Conservation (phyloP, 2,113 vertebrate species). For the Oreochromis aureus region DNA sequence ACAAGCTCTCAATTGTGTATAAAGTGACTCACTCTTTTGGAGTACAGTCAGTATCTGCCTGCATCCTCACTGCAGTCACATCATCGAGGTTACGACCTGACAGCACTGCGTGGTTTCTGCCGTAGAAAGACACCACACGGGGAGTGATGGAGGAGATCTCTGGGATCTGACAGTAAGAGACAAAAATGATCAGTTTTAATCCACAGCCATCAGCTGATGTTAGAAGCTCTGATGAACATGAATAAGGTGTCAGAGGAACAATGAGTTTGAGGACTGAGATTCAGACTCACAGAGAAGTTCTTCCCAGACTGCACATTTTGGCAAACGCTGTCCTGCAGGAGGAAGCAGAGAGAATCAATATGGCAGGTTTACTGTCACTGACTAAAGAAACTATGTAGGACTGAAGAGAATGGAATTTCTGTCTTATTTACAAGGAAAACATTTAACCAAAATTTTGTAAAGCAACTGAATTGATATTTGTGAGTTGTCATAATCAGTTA, state of each 20-base stretch:
- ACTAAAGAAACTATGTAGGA: background rate
- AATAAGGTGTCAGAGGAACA: background rate
- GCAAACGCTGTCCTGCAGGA: slow-evolving; percentile 22
- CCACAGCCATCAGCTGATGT: background rate
- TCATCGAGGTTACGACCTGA: slow-evolving; percentile 77
- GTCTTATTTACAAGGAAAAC: too few species aligned
- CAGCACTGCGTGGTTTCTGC: slow-evolving; percentile 77
- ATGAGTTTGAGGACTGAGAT: background rate
- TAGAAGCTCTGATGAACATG: background rate
- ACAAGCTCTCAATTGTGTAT: background rate
- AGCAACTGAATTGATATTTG: too few species aligned
- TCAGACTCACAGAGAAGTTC: slow-evolving; percentile 25
- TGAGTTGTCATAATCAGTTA: too few species aligned
- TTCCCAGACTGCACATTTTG: background rate
- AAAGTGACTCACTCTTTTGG: slow-evolving; percentile 47
- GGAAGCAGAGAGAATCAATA: background rate
- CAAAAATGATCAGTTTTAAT: background rate
- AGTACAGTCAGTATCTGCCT: slow-evolving; percentile 70
- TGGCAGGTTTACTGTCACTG: background rate
- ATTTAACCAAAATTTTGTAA: too few species aligned
- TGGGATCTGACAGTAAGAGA: slow-evolving; percentile 64
- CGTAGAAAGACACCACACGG: slow-evolving; percentile 77
- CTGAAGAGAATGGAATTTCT: too few species aligned
- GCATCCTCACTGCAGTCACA: slow-evolving; percentile 74
- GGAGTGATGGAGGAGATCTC: slow-evolving; percentile 78